Percentiles rank a stretch among this genome's conserved stretches.
phyloP scores from a whole-genome alignment of 2,113 vertebrate species.

The Casuarius casuarius region DNA sequence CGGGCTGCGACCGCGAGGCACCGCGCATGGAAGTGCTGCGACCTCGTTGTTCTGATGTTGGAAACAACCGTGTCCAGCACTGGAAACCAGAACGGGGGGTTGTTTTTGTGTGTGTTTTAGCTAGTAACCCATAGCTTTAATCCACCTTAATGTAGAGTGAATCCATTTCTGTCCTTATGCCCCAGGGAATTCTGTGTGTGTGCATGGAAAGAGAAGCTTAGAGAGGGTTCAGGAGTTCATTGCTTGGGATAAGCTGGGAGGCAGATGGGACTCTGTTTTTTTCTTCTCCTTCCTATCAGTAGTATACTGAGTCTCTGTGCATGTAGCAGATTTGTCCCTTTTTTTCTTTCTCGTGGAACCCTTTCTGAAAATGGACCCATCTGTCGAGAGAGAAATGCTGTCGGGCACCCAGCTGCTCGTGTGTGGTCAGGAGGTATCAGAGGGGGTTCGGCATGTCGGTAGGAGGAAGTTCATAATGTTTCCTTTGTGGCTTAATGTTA shows the following conservation, averaged over 20 bases:
- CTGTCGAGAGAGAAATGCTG: background rate
- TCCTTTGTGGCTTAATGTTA: background rate
- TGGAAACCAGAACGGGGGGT: background rate
- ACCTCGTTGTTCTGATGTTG: background rate
- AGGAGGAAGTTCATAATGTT: background rate
- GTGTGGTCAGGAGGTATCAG: background rate
- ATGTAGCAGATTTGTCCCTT: background rate
- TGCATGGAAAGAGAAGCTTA: background rate
- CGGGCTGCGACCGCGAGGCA: background rate
- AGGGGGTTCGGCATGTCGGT: background rate
- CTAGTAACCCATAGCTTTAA: background rate
- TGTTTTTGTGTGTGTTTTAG: background rate
- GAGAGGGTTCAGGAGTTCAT: background rate
- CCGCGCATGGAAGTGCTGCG: fast-evolving
- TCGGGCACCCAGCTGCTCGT: fast-evolving
- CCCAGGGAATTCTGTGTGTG: background rate
- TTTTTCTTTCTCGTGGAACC: background rate
- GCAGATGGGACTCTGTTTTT: background rate
- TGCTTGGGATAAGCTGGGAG: background rate
- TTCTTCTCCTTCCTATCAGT: background rate
- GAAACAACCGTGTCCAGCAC: background rate
- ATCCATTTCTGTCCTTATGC: background rate
- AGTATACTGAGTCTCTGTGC: background rate
- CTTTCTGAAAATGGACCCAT: background rate
- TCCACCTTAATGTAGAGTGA: background rate